A percentile compares a stretch with the other conserved stretches of the same genome.
phyloP scores from a whole-genome alignment of 2,113 vertebrate genomes.

The Bubo blakistoni region DNA sequence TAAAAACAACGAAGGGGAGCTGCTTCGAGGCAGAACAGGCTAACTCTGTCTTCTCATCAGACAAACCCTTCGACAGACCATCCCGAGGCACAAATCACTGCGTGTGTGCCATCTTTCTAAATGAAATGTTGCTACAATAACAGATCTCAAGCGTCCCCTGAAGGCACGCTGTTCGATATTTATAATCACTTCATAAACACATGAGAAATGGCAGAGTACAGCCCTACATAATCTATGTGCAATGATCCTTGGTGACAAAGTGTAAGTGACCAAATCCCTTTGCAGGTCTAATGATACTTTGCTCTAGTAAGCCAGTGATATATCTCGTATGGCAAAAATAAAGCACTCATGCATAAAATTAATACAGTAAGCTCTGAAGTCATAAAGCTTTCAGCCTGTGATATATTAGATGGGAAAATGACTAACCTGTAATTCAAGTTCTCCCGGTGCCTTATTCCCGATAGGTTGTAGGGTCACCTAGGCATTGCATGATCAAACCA shows the following conservation, averaged over 20 bases:
- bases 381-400: slow-evolving; percentile 63
- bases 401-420: slow-evolving; percentile 58
- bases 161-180: slow-evolving; percentile 7
- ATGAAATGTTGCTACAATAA: slow-evolving; percentile 13
- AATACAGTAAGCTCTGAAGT: slow-evolving; percentile 65
- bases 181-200: slow-evolving; percentile 68
- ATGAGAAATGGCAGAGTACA: slow-evolving; percentile 51
- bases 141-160: slow-evolving; percentile 13
- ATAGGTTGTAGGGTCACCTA: slow-evolving; percentile 54
- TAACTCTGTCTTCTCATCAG: background rate
- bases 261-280: slow-evolving; percentile 66
- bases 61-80: background rate
- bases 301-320: slow-evolving; percentile 42
- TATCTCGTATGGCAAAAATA: slow-evolving; percentile 65
- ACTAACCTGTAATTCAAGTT: slow-evolving; percentile 36
- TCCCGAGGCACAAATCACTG: background rate
- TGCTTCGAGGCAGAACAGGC: background rate
- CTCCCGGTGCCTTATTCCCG: background rate
- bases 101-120: background rate
- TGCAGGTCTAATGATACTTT: slow-evolving; percentile 59
- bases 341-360: slow-evolving; percentile 74
- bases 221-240: slow-evolving; percentile 60
- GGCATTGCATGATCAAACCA: background rate
- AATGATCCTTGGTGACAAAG: slow-evolving; percentile 67
- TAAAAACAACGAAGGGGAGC: background rate